These are phyloP conservation scores for Sebastes umbrosus DNA, from an alignment of 2,797 vertebrate genomes.

Conservation along the genomic window DNA sequence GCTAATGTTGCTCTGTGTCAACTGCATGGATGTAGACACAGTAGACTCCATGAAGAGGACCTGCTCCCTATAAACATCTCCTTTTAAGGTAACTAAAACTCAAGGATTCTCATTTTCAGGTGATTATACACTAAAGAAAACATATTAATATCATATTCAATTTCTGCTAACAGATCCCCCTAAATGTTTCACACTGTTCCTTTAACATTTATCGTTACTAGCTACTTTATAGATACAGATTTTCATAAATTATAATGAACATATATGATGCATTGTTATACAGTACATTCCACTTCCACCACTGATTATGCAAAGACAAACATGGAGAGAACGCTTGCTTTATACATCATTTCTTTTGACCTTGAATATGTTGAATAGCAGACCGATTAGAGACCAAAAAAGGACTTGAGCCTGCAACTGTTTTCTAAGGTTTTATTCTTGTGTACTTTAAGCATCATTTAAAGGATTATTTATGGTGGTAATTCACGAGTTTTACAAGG, in stretches of 20 bases:
- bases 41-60: not conserved
- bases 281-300: not conserved
- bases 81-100: not conserved
- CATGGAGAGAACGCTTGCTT: too few relatives aligned
- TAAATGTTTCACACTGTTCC: not conserved
- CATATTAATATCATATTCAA: not conserved
- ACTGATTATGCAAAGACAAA: not conserved
- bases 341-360: not conserved
- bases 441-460: slow-evolving; percentile 30
- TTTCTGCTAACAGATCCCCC: not conserved
- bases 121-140: not conserved
- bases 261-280: not conserved
- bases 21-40: too few relatives aligned
- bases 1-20: too few relatives aligned
- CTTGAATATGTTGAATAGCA: not conserved
- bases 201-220: not conserved
- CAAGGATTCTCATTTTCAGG: not conserved
- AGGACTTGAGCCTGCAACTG: not conserved
- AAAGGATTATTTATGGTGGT: slow-evolving; percentile 46
- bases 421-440: slow-evolving; percentile 22
- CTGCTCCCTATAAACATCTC: not conserved
- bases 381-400: slow-evolving; percentile 4
- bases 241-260: too few relatives aligned
- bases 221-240: too few relatives aligned
- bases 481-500: slow-evolving; percentile 63